Evolutionary conservation across 92 coral and sea anemone species (phyloP), one percentile per base, ranked within the genome.

Genomic region (Phenganax stokvisi): DNA sequence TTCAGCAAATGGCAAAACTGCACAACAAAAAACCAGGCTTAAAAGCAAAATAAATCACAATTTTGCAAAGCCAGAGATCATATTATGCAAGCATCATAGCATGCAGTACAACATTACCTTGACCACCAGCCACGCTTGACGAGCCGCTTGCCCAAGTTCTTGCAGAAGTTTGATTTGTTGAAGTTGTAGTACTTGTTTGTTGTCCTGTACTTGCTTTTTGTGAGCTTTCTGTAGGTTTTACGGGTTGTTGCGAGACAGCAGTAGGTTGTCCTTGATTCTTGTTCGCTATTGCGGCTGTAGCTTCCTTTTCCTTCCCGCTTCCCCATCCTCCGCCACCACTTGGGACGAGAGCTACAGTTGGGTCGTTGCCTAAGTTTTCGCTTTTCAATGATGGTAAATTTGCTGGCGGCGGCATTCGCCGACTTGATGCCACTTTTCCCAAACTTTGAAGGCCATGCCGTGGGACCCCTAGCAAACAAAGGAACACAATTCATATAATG

Each of bases 321-420:
- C 99, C 99, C 99, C 99, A 96, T 96, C 99, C 99, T 96, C 99
- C 99, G 52, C 99, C 99, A 51, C 99, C 99, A 70, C 99, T 96
- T 54, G 99, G 99, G 57, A 96, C 99, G 57, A 96, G 83, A 89
- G 97, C 90, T 69, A 96, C 99, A 56, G 99, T 96, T 37, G 99
- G 99, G 84, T 96, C 99, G 99, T 96, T 96, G 69, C 99, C 99
- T 15, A 97, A 89, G 86, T 96, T 96, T 88, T 96, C 99, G 90
- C 99, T 96, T 87, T 96, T 96, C 83, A 96, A 84, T 83, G 99
- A 96, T 61, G 99, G 99, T 59, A 96, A 87, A 84, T 96, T 96
- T 51, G 99, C 99, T 72, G 99, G 99, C 57, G 99, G 99, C 55
- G 99, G 99, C 31, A 96, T 91, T 76, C 99, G 97, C 87, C 99